Evolutionary conservation across 2,888 invertebrate genomes (phyloP).

Genomic region (Lochmaea crataegi): DNA sequence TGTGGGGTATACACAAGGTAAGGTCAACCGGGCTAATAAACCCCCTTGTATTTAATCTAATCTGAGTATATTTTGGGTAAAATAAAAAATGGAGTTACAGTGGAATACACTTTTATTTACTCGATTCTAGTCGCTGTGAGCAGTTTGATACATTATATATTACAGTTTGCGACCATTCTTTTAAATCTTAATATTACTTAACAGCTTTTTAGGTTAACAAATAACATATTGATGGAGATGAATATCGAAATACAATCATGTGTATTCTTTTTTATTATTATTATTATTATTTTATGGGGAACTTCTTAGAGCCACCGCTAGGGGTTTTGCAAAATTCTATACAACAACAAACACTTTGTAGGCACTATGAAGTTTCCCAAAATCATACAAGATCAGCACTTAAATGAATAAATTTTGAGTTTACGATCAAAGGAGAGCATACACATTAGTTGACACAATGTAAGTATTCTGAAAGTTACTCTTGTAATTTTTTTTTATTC

Average conservation of each 20-base stretch:
- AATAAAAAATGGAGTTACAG: slow-evolving; percentile 46
- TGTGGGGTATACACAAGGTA: too few relatives aligned
- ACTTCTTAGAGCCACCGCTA: slow-evolving; percentile 34
- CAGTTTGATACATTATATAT: slow-evolving; percentile 66
- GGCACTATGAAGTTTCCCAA: slow-evolving; percentile 29
- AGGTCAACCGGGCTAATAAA: too few relatives aligned
- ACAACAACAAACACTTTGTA: slow-evolving; percentile 46
- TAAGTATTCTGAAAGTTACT: background rate
- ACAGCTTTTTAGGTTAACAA: slow-evolving; percentile 67
- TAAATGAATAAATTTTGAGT: background rate
- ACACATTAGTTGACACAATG: too few relatives aligned
- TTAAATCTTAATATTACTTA: slow-evolving; percentile 66
- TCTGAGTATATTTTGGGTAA: background rate
- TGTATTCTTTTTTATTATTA: slow-evolving; percentile 58
- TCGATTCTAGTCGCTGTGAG: slow-evolving; percentile 65
- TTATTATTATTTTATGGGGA: slow-evolving; percentile 29
- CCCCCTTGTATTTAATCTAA: too few relatives aligned
- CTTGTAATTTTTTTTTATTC: background rate
- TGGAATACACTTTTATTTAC: slow-evolving; percentile 64
- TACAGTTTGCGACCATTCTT: slow-evolving; percentile 65
- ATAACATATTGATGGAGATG: slow-evolving; percentile 67
- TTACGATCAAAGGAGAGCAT: too few relatives aligned
- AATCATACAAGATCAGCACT: slow-evolving; percentile 32
- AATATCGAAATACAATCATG: slow-evolving; percentile 63
- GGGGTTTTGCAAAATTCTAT: slow-evolving; percentile 45